Conservation (phyloP, 2,113 vertebrate genomes). For the Falcunculus frontatus region DNA sequence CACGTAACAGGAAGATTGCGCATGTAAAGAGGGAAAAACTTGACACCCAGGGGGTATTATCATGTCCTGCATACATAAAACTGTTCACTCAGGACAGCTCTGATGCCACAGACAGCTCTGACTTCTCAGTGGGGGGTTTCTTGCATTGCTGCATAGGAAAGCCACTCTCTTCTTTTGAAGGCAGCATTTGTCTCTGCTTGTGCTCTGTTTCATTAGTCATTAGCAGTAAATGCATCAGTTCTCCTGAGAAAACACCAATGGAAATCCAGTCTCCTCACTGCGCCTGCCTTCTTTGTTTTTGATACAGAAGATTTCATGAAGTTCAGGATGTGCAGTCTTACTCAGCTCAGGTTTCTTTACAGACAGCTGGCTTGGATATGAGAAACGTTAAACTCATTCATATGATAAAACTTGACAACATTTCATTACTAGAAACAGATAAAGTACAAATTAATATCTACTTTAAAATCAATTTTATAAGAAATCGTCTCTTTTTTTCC, state of each 20-base stretch:
- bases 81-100: neutral
- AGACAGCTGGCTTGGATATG: neutral
- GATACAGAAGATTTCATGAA: neutral
- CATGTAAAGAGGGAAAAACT: neutral
- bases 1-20: neutral
- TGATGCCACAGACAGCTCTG: neutral
- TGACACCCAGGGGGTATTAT: neutral
- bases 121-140: neutral
- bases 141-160: neutral
- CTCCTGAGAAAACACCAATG: neutral
- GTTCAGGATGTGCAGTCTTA: neutral
- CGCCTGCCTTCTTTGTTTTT: neutral
- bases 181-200: neutral
- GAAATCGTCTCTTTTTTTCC: neutral
- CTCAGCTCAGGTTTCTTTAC: neutral
- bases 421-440: neutral
- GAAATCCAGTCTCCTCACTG: neutral
- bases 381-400: neutral
- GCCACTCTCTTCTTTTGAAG: neutral
- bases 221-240: neutral
- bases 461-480: neutral
- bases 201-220: neutral
- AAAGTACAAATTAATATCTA: neutral
- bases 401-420: neutral
- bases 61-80: neutral